These are phyloP conservation scores for Lathamus discolor DNA, from an alignment of 2,113 vertebrate species.

Conservation along the genomic window DNA sequence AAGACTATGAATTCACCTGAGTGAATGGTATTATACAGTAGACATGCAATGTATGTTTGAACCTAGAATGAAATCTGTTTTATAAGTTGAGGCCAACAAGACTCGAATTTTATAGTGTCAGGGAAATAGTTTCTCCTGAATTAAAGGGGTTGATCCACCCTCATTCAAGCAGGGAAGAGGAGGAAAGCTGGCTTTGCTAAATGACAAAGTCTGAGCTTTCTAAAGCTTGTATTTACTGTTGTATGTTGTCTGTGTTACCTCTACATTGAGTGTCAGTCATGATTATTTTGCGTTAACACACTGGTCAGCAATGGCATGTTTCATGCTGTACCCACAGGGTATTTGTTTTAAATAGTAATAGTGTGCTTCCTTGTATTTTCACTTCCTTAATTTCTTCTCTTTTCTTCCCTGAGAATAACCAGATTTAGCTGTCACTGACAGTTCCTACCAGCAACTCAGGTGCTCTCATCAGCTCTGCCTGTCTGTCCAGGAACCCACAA, in stretches of 20 bases:
- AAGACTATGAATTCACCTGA: neutral
- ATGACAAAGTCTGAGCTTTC: neutral
- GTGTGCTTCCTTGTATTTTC: neutral
- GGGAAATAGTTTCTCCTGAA: neutral
- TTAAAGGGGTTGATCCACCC: neutral
- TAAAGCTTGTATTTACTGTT: neutral
- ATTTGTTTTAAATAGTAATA: slow-evolving; percentile 18
- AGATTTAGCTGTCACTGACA: slow-evolving; percentile 47
- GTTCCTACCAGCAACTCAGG: slow-evolving; percentile 8
- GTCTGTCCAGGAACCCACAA: neutral
- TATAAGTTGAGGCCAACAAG: neutral
- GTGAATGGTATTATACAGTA: neutral
- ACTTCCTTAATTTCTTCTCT: slow-evolving; percentile 1
- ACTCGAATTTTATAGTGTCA: neutral
- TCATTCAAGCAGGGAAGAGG: neutral
- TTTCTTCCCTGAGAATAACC: slow-evolving; percentile 32
- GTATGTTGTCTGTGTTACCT: neutral
- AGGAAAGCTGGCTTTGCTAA: neutral
- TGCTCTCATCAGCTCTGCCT: slow-evolving; percentile 38
- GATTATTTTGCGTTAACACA: neutral
- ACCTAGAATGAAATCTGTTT: neutral
- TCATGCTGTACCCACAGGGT: neutral
- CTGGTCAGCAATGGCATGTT: neutral
- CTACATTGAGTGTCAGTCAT: neutral
- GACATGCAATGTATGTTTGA: neutral